Base-by-base conservation (phyloP, 2,888 invertebrate genomes). In the Plagodis dolabraria region DNA sequence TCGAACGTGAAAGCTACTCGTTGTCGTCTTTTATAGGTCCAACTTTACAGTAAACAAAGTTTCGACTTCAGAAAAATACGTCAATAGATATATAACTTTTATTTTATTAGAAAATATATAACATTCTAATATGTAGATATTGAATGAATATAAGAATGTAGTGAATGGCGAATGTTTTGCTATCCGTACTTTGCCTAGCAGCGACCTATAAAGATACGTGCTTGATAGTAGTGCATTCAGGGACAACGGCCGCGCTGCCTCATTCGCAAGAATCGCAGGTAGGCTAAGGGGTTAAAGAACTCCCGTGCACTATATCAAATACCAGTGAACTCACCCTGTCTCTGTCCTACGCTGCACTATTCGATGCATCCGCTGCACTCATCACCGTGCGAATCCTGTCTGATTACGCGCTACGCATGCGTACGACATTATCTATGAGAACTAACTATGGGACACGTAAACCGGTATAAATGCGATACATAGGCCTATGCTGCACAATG, bases 261-360 rank as follows among this genome's bases (percentile, higher is more conserved):
- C 91, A 89, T 89, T 90, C 89, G 90, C 92, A 90, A 84, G 88
- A 89, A 87, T 83, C 86, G 87, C 89, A 91, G 93, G 92, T 93
- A 93, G 93, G 93, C 92, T 93, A 93, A 88, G 89, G 89, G 93
- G 91, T 91, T 91, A 92, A 92, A 86, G 93, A 93, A 93, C 92
- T 91, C 85, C 77, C 76, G 79, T 93, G 92, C 89, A 92, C 91
- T 92, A 92, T 89, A 92, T 93, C 90, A 90, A 92, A 92, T 92
- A 92, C 90, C 93, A 91, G 89, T 93, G 93, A 93, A 93, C 91
- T 89, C 86, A 75, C 80, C 76, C 75, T 68, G 79, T 91, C 91
- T 72, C 82, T 68, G 83, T 92, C 85, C 70, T 83, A 77, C 89
- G 66, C 77, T 86, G 85, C 90, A 85, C 82, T 82, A 80, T 68